Evolutionary conservation across 1,140 invertebrate genomes (phyloP), one percentile per base, ranked within the genome.

Genomic region (Fopius arisanus): DNA sequence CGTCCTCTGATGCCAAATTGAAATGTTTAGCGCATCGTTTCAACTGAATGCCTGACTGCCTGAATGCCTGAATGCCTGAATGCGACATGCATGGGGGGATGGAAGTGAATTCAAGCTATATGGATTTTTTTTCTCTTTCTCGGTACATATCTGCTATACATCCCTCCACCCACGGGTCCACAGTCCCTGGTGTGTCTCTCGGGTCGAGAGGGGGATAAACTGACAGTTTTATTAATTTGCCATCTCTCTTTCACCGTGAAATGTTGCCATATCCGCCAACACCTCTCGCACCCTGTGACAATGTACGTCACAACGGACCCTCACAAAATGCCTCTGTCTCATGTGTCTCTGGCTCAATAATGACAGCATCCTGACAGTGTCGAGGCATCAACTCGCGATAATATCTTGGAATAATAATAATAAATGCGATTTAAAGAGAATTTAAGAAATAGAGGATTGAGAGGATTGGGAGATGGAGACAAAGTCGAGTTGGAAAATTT

Each of bases 141-240:
- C 23, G 59, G 26, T 23, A 54, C 16, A 68, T 28, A 62, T 33
- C 48, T 29, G 28, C 62, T 19, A 10, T 51, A 29, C 31, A 2
- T 54, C 28, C 59, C 26, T 70, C 28, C 65, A 51, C 19, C 71
- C 12, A 41, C 69, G 62, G 75, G 71, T n/a, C 74, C 75, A 68
- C 78, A 80, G 79, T 74, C 78, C 78, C 75, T 75, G 78, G 82
- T 87, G 86, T 84, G 69, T 70, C 69, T 62, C 51, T n/a, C 43
- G 68, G 48, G 31, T 59, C 68, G 29, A 51, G 37, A 31, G 87
- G 37, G 54, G 87, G 88, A 90, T 90, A 91, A 91, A 65, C 89
- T 91, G 91, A 92, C 91, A 91, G 90, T 91, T 92, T 92, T 92
- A 92, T 92, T 92, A 92, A 92, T 92, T 92, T 91, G 88, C 88